A percentile compares a stretch with the other conserved stretches of the same genome.
phyloP scores from a whole-genome alignment of 2,888 invertebrate genomes.

The Anthophora plumipes region DNA sequence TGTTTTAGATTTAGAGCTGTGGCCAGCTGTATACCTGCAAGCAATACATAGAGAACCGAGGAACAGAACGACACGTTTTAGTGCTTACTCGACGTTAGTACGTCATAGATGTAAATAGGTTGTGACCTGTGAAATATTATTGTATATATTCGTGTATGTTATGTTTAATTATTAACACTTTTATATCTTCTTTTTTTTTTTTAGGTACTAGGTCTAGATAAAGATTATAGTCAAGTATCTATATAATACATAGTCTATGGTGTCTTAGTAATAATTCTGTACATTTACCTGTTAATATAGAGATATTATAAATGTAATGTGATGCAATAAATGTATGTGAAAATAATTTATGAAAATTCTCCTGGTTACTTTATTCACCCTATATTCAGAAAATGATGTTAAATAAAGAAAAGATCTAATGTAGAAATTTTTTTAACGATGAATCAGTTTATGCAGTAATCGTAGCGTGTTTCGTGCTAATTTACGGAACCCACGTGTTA shows the following conservation, averaged over 20 bases:
- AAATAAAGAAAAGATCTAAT: background rate
- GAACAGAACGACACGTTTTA: background rate
- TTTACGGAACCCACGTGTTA: background rate
- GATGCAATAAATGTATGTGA: background rate
- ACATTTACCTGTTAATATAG: background rate
- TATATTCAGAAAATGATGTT: background rate
- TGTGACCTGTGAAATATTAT: background rate
- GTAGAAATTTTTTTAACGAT: no score
- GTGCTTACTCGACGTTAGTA: constrained; percentile 1
- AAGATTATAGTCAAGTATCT: no score
- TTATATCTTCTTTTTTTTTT: no score
- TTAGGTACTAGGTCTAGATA: background rate
- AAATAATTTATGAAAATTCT: background rate
- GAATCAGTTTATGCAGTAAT: background rate
- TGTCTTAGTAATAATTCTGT: background rate
- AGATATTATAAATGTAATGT: background rate
- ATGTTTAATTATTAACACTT: background rate
- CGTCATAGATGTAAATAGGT: background rate
- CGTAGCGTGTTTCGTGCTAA: background rate
- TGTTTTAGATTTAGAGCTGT: constrained; percentile 3
- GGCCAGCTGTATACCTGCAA: background rate
- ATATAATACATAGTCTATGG: background rate
- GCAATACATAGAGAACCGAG: constrained; percentile 3
- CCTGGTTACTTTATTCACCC: background rate
- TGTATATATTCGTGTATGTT: background rate